Evolutionary conservation across 2,797 vertebrate genomes (phyloP).

Genomic region (Paguma larvata): DNA sequence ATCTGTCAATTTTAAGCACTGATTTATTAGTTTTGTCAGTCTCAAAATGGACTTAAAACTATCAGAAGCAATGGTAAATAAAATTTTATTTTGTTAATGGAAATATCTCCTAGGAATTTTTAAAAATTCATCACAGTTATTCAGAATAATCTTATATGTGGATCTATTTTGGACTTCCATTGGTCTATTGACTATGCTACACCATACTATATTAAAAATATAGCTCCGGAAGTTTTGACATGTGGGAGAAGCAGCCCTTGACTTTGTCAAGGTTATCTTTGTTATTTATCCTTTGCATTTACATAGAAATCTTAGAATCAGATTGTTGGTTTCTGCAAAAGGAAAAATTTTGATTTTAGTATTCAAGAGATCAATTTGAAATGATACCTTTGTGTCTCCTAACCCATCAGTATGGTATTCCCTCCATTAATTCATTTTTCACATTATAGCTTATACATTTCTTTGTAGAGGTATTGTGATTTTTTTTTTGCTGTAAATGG

Average conservation of each 20-base stretch:
- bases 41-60: not conserved
- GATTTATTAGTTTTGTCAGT: not conserved
- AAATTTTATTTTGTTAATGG: not conserved
- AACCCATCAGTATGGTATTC: not conserved
- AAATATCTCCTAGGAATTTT: not conserved
- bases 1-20: not conserved
- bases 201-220: not conserved
- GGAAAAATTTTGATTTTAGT: not conserved
- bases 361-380: not conserved
- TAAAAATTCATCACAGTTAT: not conserved
- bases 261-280: not conserved
- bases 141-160: not conserved
- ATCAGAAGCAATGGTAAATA: slow-evolving; percentile 14
- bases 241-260: not conserved
- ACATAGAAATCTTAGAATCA: not conserved
- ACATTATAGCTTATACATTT: not conserved
- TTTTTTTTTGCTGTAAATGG: not conserved
- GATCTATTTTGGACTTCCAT: not conserved
- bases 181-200: not conserved
- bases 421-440: not conserved
- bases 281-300: not conserved
- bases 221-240: not conserved
- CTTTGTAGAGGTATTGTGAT: not conserved
- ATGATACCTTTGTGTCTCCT: not conserved
- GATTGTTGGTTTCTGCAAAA: not conserved